phyloP scores from a whole-genome alignment of 2,888 invertebrate species.

The Gari tellinella region DNA sequence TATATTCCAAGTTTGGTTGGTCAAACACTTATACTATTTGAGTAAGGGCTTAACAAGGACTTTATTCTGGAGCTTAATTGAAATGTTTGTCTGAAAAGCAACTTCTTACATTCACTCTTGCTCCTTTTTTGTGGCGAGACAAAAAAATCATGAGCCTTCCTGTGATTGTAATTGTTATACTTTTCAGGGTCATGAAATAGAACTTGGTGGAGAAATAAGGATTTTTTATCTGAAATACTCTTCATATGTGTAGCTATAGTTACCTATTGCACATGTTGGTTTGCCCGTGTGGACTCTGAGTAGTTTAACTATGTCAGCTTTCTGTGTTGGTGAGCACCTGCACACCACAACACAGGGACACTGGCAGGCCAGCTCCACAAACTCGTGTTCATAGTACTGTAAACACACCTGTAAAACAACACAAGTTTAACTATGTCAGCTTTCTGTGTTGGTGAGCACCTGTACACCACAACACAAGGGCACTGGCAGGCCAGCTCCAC shows the following conservation, averaged over 20 bases:
- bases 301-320: slow-evolving; percentile 89
- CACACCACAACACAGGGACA: slow-evolving; percentile 91
- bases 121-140: too few species aligned
- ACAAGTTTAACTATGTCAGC: slow-evolving; percentile 86
- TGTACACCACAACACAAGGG: slow-evolving; percentile 91
- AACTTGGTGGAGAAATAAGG: too few species aligned
- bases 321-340: slow-evolving; percentile 90
- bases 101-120: too few species aligned
- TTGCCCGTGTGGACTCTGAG: slow-evolving; percentile 88
- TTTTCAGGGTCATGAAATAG: too few species aligned
- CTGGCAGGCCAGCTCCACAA: slow-evolving; percentile 90
- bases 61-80: too few species aligned
- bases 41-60: too few species aligned
- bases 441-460: slow-evolving; percentile 91
- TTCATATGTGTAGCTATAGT: not conserved
- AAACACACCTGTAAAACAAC: slow-evolving; percentile 86
- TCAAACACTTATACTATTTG: too few species aligned
- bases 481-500: slow-evolving; percentile 90
- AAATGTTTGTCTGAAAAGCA: too few species aligned
- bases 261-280: slow-evolving; percentile 83
- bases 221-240: too few species aligned
- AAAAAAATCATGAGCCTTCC: too few species aligned
- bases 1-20: too few species aligned
- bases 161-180: too few species aligned
- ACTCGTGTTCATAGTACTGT: slow-evolving; percentile 90